Evolutionary conservation across 2,113 vertebrate genomes (phyloP).

Genomic region (Crocuta crocuta): DNA sequence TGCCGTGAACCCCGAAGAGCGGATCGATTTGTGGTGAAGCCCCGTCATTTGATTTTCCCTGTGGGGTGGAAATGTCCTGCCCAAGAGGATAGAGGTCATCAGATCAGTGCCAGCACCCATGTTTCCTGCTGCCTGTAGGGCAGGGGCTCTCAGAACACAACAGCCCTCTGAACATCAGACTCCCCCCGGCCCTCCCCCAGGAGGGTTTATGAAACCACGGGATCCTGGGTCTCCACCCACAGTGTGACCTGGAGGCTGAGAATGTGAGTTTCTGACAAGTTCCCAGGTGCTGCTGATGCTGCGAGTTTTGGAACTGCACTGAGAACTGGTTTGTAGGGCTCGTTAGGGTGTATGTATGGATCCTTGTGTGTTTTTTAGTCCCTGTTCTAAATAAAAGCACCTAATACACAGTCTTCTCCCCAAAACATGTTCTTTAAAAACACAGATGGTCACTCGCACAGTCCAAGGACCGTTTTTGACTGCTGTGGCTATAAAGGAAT

Average conservation of each 20-base stretch:
- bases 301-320: neutral
- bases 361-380: neutral
- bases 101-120: neutral
- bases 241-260: neutral
- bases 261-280: neutral
- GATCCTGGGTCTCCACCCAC: neutral
- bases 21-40: fast-evolving
- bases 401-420: slow-evolving; percentile 46
- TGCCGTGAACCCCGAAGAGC: fast-evolving
- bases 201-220: neutral
- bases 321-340: neutral
- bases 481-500: slow-evolving; percentile 69
- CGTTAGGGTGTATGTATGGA: neutral
- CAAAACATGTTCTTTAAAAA: slow-evolving; percentile 66
- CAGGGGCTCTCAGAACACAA: neutral
- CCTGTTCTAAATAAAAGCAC: slow-evolving; percentile 77
- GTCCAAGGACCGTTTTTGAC: slow-evolving; percentile 62
- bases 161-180: neutral
- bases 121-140: neutral
- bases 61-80: neutral
- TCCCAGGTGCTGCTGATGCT: neutral
- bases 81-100: neutral
- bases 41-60: neutral
- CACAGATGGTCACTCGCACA: slow-evolving; percentile 74
- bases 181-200: fast-evolving